Evolutionary conservation across 2,113 vertebrate species (phyloP), one percentile per base, ranked within the genome.

Genomic region (Grammomys dolichurus): DNA sequence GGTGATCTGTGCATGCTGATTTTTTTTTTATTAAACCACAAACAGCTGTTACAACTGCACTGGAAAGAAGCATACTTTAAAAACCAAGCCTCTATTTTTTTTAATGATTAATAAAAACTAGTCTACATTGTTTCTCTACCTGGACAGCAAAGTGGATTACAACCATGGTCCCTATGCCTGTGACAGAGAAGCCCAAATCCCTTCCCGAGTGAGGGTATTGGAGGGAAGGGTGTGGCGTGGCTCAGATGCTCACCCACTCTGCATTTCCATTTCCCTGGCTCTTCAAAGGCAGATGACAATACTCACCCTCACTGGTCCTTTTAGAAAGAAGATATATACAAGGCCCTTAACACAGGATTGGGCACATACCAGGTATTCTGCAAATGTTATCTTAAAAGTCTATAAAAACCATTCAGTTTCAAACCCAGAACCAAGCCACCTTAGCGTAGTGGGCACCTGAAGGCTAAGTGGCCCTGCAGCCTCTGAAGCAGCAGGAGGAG

Each of bases 51-150:
- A 72, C 4, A 12, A 33, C n/a, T 93, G 73, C 65, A 93, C 60
- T 65, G 87, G 70, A 95, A 97, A 90, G 31, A 94, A 91, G 91
- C 91, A 89, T 93, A 20, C 88, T 94, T 97, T 92, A 9, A 72
- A 93, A 24, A 88, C 76, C 85, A 28, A 65, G 28, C 40, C 48
- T n/a, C 48, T 69, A 69, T 87, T 97, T 85, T 97, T 85, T 70
- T 87, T 46, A 48, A 40, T 28, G 54, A 54, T 63, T 92, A 96
- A 90, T 80, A 17, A 86, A 26, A 81, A 81, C 7, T 31, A 16
- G 73, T 5, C 1, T 63, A 26, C 0, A 22, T 10, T 56, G 43
- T 6, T 6, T 73, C 24, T 76, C 24, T 0, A 0, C 0, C 33
- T 26, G 2, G 67, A 46, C 36, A 16, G 56, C 17, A 0, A 20